These are phyloP conservation scores for Hormiphora californensis DNA, from an alignment of 37 sponge, comb jelly and placozoan species.

Conservation along the genomic window DNA sequence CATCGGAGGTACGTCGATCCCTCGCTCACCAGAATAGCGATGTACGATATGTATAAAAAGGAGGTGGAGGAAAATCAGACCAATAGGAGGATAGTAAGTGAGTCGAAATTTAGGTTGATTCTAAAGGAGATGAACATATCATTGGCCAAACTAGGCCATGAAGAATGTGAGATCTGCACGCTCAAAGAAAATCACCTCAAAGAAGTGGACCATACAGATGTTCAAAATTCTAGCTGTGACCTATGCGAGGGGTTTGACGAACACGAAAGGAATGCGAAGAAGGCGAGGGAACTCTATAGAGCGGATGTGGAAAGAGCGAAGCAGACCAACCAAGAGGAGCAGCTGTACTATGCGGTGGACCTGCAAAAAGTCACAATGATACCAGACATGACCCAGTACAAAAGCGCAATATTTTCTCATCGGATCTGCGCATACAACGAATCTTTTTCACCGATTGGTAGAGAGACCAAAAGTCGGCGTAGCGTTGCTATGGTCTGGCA, in stretches of 20 bases:
- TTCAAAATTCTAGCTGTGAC: neutral
- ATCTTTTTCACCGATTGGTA: neutral
- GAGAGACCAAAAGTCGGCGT: too few relatives aligned
- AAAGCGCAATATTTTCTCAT: neutral
- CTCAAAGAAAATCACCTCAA: neutral
- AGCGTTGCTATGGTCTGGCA: neutral
- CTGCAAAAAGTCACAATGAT: neutral
- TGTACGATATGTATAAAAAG: neutral
- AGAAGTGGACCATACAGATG: neutral
- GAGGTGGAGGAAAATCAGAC: too few relatives aligned
- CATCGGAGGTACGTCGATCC: neutral
- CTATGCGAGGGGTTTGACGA: neutral
- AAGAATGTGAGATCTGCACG: neutral
- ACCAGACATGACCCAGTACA: slow-evolving; percentile 26
- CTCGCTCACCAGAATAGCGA: neutral
- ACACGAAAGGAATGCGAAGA: neutral
- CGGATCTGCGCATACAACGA: neutral
- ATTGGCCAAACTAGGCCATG: neutral
- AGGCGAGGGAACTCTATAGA: neutral
- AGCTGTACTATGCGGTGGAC: too few relatives aligned
- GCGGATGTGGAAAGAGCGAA: too few relatives aligned
- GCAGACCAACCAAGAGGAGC: too few relatives aligned
- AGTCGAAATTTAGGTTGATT: neutral
- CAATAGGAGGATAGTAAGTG: too few relatives aligned
- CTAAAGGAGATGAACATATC: neutral